Evolutionary conservation across 2,113 vertebrate species (phyloP), one percentile per base, ranked within the genome.

Genomic region (Esox niger): DNA sequence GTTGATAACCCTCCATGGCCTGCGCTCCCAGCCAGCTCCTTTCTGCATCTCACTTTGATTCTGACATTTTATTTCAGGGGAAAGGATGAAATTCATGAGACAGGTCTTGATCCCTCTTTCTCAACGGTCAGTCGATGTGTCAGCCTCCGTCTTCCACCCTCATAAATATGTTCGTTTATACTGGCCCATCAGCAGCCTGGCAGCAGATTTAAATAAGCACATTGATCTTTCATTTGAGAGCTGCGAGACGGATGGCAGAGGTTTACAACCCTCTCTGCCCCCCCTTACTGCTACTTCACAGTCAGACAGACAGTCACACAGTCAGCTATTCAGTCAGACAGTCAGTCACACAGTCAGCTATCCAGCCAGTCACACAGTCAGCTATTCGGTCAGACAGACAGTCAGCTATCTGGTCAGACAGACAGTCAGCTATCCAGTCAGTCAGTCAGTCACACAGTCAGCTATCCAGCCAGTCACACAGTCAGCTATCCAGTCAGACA

Each of bases 141-240:
- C 21, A 11, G 6, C 23, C 30, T 17, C 9, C 17, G 49, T 13
- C 1, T 25, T 15, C 52, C 52, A 1, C 47, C 62, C 82, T 83
- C 85, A 84, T 86, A 83, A 86, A 86, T 83, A 83, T 58, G 29
- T 70, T 73, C 79, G 76, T 82, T 86, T 88, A 88, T 86, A 84
- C 73, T 82, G 85, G 87, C 85, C 85, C 57, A 75, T 81, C 83
- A 77, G 69, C 78, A 82, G 82, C 84, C 78, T 71, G 69, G 84
- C 84, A 89, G 82, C 85, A 82, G 82, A 89, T 89, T 88, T 89
- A 82, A 89, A 89, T 88, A 87, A 89, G 85, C 85, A 83, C 85
- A 86, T 88, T 83, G 83, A 87, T 89, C 85, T 89, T 89, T 89
- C 86, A 89, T 87, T 89, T 87, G 20, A 52, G 47, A n/a, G 47